Base-by-base conservation (phyloP, 2,113 vertebrate genomes). In the Indicator indicator region DNA sequence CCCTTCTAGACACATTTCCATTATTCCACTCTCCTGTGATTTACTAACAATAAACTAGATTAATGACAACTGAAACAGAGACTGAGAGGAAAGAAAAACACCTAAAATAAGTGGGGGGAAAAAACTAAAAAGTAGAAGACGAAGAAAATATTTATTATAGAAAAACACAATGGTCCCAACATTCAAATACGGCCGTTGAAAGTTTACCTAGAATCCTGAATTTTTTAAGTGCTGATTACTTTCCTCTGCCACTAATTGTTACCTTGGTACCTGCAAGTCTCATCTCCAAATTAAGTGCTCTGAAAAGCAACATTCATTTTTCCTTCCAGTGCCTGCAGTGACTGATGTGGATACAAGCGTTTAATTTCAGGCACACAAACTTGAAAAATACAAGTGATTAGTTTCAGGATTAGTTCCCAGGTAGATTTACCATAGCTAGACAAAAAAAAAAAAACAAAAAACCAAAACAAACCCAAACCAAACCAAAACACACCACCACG, bases 341-440 rank as follows among this genome's bases (percentile, higher is more conserved):
- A 91, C 52, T 83, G 71, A 89, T 92, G 56, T 2, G 1, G 80
- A 84, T 89, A 50, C 42, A 94, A 52, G 15, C 80, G 26, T 52
- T 75, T 91, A 89, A 93, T 73, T 94, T 93, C 71, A 95, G 72
- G 60, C 64, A 91, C 2, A 21, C 0, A 85, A 36, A 58, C 69
- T 89, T 96, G 91, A 95, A 89, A 97, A 92, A 92, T 76, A 64
- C 52, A 89, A 85, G 84, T 89, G 75, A 90, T 93, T 91, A 84
- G 82, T 95, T 95, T 68, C 87, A 87, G 81, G 59, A 71, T 70
- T 93, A 90, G 74, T 76, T 83, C 60, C 71, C 60, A 89, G 63
- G 76, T 42, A 87, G 78, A 92, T 86, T 91, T 92, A 67, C 63
- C 77, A 63, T 2, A 82, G 40, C n/a, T 69, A 71, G 62, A 59